Evolutionary conservation across 2,888 invertebrate species (phyloP).

Genomic region (Bursaphelenchus okinawaensis): DNA sequence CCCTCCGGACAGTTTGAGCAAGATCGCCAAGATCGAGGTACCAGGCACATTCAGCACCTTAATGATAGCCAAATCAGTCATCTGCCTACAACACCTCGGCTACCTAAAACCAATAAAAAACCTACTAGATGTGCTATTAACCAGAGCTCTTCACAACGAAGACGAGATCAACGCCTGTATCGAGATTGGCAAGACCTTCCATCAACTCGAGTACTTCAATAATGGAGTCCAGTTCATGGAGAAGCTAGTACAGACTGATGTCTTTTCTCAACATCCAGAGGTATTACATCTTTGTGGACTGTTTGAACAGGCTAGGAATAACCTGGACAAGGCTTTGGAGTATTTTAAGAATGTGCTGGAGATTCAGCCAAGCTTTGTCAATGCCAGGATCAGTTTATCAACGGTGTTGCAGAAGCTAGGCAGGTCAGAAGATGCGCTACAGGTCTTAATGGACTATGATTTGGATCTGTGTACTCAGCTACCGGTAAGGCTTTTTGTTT

Average conservation of each 20-base stretch:
- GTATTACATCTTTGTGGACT: slow-evolving; percentile 24
- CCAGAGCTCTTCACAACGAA: slow-evolving; percentile 20
- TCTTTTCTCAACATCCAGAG: slow-evolving; percentile 27
- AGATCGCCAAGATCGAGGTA: neutral
- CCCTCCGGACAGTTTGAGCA: slow-evolving; percentile 17
- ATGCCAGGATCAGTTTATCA: slow-evolving; percentile 49
- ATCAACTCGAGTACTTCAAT: slow-evolving; percentile 15
- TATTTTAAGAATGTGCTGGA: slow-evolving; percentile 35
- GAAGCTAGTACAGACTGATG: slow-evolving; percentile 14
- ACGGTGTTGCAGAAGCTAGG: slow-evolving; percentile 44
- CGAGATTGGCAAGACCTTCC: slow-evolving; percentile 35
- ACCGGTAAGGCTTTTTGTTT: slow-evolving; percentile 31
- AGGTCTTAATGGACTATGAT: slow-evolving; percentile 44
- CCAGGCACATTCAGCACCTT: slow-evolving; percentile 11
- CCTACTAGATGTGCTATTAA: slow-evolving; percentile 28
- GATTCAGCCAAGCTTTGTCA: slow-evolving; percentile 43
- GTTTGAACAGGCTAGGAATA: slow-evolving; percentile 28
- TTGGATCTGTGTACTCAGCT: slow-evolving; percentile 44
- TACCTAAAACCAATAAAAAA: neutral
- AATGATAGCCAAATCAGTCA: slow-evolving; percentile 30
- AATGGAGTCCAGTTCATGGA: slow-evolving; percentile 18
- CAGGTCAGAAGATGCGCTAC: slow-evolving; percentile 42
- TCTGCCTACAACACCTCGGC: slow-evolving; percentile 25
- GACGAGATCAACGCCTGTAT: slow-evolving; percentile 29
- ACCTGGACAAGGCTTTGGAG: slow-evolving; percentile 32